Evolutionary conservation across 2,797 vertebrate species (phyloP).

Genomic region (Atherinosoma microstoma): DNA sequence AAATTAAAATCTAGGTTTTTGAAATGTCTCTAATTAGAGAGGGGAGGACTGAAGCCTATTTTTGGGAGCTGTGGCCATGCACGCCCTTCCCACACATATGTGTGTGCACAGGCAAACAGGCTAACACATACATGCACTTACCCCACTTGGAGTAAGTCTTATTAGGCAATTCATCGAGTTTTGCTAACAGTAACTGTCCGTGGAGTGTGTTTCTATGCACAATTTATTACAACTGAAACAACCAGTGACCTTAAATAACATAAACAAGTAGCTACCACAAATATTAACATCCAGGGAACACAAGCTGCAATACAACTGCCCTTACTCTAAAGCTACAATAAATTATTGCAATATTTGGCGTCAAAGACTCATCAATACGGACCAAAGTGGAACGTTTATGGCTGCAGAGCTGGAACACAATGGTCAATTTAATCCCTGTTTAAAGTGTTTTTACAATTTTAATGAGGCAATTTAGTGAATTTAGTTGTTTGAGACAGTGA

Average conservation of each 20-base stretch:
- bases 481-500: conserved; percentile 73
- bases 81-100: conserved; percentile 80
- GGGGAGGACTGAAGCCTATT: conserved; percentile 82
- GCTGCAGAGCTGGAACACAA: conserved; percentile 57
- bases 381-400: conserved; percentile 63
- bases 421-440: conserved; percentile 73
- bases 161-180: conserved; percentile 54
- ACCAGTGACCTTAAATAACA: conserved; percentile 47
- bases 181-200: conserved; percentile 35
- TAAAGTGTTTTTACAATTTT: conserved; percentile 79
- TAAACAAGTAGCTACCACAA: conserved; percentile 61
- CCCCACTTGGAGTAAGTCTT: conserved; percentile 48
- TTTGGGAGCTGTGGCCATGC: conserved; percentile 83
- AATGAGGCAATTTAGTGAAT: conserved; percentile 82
- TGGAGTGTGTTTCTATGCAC: conserved; percentile 36
- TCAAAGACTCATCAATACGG: conserved; percentile 61
- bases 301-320: conserved; percentile 39
- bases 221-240: conserved; percentile 53
- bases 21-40: conserved; percentile 88
- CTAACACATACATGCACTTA: conserved; percentile 44
- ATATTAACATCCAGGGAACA: conserved; percentile 56
- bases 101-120: conserved; percentile 57
- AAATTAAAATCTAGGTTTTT: conserved; percentile 88
- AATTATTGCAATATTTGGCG: conserved; percentile 68
- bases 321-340: conserved; percentile 48